Percentiles rank a stretch among this genome's conserved stretches.
These are phyloP conservation scores for Caenorhabditis sulstoni DNA, from an alignment of 2,888 invertebrate species.

Conservation along the genomic window DNA sequence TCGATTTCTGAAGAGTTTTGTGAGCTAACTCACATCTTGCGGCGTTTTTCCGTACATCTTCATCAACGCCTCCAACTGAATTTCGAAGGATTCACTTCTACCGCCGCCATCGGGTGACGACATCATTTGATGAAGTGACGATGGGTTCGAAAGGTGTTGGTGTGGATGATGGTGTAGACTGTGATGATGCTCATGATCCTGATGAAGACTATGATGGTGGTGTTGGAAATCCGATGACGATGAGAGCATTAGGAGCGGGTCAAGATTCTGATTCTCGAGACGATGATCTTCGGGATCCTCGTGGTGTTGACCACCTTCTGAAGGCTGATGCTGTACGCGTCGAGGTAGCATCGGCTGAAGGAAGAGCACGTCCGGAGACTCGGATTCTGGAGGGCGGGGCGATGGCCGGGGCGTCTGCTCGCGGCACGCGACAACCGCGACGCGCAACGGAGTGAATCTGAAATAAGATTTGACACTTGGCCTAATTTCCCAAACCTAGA, in stretches of 20 bases:
- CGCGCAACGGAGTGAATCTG: constrained; percentile 77
- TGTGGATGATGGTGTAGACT: too few species aligned
- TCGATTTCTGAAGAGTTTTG: too few species aligned
- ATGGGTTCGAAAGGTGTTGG: neutral
- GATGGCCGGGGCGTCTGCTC: constrained; percentile 49
- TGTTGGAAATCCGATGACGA: too few species aligned
- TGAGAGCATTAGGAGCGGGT: neutral
- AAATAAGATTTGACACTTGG: constrained; percentile 9
- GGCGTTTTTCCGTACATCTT: constrained; percentile 62
- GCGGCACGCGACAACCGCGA: constrained; percentile 78
- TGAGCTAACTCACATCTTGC: constrained; percentile 30
- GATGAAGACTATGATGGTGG: too few species aligned
- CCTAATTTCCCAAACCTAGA: too few species aligned
- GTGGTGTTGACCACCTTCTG: too few species aligned
- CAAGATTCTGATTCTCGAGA: constrained; percentile 26
- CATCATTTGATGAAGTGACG: too few species aligned
- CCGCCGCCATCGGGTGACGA: constrained; percentile 18
- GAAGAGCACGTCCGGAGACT: constrained; percentile 18
- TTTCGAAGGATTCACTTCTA: constrained; percentile 59
- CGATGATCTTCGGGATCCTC: too few species aligned
- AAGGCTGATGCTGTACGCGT: constrained; percentile 9
- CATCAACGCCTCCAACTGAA: constrained; percentile 64
- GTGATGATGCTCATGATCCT: neutral
- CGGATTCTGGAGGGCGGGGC: constrained; percentile 40
- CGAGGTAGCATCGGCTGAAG: constrained; percentile 14